phyloP scores from a whole-genome alignment of 1,140 invertebrate species.

The Danaus plexippus region DNA sequence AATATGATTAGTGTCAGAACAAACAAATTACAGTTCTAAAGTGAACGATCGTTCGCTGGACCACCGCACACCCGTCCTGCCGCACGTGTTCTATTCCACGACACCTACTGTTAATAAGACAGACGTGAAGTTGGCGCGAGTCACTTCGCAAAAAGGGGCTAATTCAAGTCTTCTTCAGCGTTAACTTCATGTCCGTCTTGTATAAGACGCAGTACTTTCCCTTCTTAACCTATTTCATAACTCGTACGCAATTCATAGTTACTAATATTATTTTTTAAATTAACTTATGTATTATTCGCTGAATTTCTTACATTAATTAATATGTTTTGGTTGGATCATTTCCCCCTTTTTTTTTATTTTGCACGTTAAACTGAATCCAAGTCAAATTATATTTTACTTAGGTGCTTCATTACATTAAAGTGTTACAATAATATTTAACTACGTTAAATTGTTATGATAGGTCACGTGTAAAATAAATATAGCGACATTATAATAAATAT shows the following conservation, averaged over 20 bases:
- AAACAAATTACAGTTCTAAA: constrained; percentile 25
- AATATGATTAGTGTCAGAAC: background rate
- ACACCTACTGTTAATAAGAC: constrained; percentile 30
- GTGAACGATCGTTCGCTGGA: constrained; percentile 10
- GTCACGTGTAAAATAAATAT: too few relatives aligned
- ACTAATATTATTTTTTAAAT: constrained; percentile 6
- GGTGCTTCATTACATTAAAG: too few relatives aligned
- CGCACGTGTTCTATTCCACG: constrained; percentile 68
- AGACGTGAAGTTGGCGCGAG: background rate
- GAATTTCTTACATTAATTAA: too few relatives aligned
- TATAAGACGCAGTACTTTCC: constrained; percentile 16
- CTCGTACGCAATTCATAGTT: constrained; percentile 14
- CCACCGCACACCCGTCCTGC: constrained; percentile 61
- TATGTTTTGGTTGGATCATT: too few relatives aligned
- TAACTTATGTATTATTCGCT: background rate
- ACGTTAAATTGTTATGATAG: too few relatives aligned
- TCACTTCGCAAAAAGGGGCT: too few relatives aligned
- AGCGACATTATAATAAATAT: background rate
- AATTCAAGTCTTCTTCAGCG: too few relatives aligned
- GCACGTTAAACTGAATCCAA: too few relatives aligned
- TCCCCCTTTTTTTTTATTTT: too few relatives aligned
- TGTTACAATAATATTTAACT: too few relatives aligned
- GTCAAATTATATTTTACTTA: too few relatives aligned
- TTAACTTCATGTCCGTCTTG: constrained; percentile 8
- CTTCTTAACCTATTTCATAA: constrained; percentile 16